Base-by-base conservation (phyloP, 2,113 vertebrate species). In the Scomber japonicus region DNA sequence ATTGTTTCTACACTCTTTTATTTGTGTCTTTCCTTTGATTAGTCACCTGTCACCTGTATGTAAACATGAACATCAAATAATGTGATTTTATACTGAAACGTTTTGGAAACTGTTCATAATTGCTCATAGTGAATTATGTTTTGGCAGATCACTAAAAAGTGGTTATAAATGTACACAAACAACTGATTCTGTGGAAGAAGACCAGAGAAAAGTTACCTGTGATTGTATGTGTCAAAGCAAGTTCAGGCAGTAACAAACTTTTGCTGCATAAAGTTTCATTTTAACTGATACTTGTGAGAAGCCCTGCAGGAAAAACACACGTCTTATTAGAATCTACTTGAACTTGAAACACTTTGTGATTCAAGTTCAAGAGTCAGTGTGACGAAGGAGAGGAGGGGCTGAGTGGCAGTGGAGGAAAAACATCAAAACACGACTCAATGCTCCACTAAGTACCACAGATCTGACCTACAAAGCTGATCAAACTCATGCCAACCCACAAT, bases 391-490 rank as follows among this genome's bases (percentile, higher is more conserved):
- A 60, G 62, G 78, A 71, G 70, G 59, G 45, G 69, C 63, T 48
- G 50, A 17, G 17, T 35, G 48, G 56, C 49, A 72, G 49, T 59
- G 27, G 13, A 31, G 61, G 14, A 61, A 75, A 61, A 59, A n/a
- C 75, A 82, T 82, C 69, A 85, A 69, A 91, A 67, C 78, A 79
- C 67, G 78, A 65, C 67, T 71, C 71, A 64, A 57, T n/a, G 74
- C 78, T 82, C 63, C 81, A 82, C 24, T 90, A 75, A 81, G 67
- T 82, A 78, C 60, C 40, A 61, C 75, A 53, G 57, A 78, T 80
- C 55, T 84, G 87, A 82, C 87, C 82, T 76, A 83, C 62, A 87
- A 90, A 89, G 66, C 35, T 30, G 77, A 76, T 10, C 17, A 2
- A 63, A 80, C 78, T 67, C 75, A 71, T 59, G 72, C 66, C 66